Evolutionary conservation across 1,140 invertebrate species (phyloP).

Genomic region (Aphis gossypii): DNA sequence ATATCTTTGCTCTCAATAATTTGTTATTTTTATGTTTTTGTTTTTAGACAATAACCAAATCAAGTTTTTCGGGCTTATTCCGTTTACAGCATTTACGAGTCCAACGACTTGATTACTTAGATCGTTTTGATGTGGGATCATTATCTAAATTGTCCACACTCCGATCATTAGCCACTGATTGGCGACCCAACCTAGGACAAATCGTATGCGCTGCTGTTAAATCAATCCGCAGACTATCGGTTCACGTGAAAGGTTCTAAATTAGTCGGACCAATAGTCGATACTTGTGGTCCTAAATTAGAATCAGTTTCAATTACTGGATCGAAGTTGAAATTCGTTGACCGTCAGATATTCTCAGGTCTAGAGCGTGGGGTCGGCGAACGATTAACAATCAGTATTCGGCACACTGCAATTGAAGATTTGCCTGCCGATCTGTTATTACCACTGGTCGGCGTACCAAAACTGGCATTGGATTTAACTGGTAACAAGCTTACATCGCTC

Average conservation of each 20-base stretch:
- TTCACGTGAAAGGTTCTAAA: slow-evolving; percentile 78
- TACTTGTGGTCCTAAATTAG: slow-evolving; percentile 75
- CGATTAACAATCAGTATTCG: slow-evolving; percentile 75
- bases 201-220: slow-evolving; percentile 69
- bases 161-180: slow-evolving; percentile 66
- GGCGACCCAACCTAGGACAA: slow-evolving; percentile 72
- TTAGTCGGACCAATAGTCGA: slow-evolving; percentile 65
- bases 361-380: slow-evolving; percentile 69
- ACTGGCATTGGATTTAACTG: slow-evolving; percentile 80
- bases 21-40: not conserved
- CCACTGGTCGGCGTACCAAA: slow-evolving; percentile 79
- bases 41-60: slow-evolving; percentile 63
- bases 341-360: slow-evolving; percentile 73
- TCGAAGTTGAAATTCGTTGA: slow-evolving; percentile 73
- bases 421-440: slow-evolving; percentile 80
- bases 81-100: slow-evolving; percentile 63
- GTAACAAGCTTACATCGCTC: slow-evolving; percentile 80
- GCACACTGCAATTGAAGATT: slow-evolving; percentile 75
- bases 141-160: slow-evolving; percentile 61
- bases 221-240: slow-evolving; percentile 70
- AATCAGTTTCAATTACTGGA: slow-evolving; percentile 81
- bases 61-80: slow-evolving; percentile 63
- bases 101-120: slow-evolving; percentile 61
- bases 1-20: not conserved
- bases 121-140: slow-evolving; percentile 64